These are phyloP conservation scores for Onychorhynchus coronatus DNA, from an alignment of 2,113 vertebrate genomes.

Conservation along the genomic window DNA sequence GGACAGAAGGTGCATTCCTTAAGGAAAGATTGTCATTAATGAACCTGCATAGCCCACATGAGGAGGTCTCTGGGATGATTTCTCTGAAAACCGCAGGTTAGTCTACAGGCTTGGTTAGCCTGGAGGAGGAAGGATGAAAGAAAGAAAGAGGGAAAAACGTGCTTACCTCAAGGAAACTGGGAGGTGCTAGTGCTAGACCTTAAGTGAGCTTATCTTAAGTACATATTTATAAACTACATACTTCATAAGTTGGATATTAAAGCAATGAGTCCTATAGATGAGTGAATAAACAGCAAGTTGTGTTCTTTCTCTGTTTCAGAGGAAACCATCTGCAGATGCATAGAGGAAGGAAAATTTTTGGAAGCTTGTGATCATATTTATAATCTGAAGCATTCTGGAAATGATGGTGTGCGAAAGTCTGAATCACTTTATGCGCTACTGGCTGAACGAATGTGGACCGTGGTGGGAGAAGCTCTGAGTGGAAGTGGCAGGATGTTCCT, in stretches of 20 bases:
- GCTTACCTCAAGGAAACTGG: neutral
- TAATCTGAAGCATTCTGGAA: neutral
- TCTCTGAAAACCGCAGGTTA: neutral
- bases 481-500: neutral
- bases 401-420: neutral
- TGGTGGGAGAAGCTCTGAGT: neutral
- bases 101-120: neutral
- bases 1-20: neutral
- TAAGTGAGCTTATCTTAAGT: neutral
- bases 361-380: slow-evolving; percentile 45
- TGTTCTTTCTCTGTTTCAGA: slow-evolving; percentile 41
- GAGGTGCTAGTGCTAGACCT: neutral
- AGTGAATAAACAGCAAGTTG: neutral
- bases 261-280: neutral
- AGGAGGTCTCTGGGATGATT: neutral
- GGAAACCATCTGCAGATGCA: slow-evolving; percentile 24
- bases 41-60: neutral
- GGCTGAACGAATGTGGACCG: slow-evolving; percentile 42
- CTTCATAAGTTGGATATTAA: neutral
- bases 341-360: slow-evolving; percentile 36
- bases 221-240: neutral
- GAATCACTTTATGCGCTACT: neutral
- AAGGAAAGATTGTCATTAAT: neutral
- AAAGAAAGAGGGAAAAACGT: neutral
- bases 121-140: neutral